Conservation (phyloP, 2,888 invertebrate species). For the Drosophila kuntzei region DNA sequence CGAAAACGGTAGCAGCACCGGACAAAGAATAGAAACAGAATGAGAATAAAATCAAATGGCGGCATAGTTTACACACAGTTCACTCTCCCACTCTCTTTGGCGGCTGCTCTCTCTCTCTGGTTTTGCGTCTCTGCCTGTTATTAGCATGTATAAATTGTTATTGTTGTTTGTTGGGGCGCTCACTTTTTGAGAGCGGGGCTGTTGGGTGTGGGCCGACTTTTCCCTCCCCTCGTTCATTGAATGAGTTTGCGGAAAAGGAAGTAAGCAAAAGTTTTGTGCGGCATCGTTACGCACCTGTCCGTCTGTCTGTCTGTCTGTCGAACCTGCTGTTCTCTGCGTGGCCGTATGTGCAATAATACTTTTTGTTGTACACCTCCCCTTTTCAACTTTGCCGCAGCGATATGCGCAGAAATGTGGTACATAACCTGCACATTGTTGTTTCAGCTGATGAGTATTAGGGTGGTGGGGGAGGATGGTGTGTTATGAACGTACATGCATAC, state of each 20-base stretch:
- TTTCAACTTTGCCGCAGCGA: neutral
- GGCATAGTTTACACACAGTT: constrained; percentile 33
- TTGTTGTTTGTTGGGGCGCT: constrained; percentile 50
- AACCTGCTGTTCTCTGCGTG: constrained; percentile 3
- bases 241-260: constrained; percentile 25
- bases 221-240: constrained; percentile 11
- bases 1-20: constrained; percentile 22
- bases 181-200: constrained; percentile 41
- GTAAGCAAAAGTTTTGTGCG: constrained; percentile 14
- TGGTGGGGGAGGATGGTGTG: neutral
- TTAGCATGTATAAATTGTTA: constrained; percentile 59
- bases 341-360: constrained; percentile 7
- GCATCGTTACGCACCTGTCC: constrained; percentile 30
- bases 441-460: neutral
- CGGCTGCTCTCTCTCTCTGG: constrained; percentile 8
- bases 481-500: no score
- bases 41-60: constrained; percentile 38
- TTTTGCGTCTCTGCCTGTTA: constrained; percentile 31
- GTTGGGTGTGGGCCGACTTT: constrained; percentile 33
- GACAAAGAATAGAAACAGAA: constrained; percentile 35
- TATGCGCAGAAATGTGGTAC: constrained; percentile 21
- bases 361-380: neutral
- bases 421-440: constrained; percentile 22
- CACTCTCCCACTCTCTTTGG: constrained; percentile 6
- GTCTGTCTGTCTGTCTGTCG: neutral